Percentiles rank a stretch among this genome's conserved stretches.
Conservation (phyloP, 2,113 vertebrate genomes). For the Ptychochromis oligacanthus region DNA sequence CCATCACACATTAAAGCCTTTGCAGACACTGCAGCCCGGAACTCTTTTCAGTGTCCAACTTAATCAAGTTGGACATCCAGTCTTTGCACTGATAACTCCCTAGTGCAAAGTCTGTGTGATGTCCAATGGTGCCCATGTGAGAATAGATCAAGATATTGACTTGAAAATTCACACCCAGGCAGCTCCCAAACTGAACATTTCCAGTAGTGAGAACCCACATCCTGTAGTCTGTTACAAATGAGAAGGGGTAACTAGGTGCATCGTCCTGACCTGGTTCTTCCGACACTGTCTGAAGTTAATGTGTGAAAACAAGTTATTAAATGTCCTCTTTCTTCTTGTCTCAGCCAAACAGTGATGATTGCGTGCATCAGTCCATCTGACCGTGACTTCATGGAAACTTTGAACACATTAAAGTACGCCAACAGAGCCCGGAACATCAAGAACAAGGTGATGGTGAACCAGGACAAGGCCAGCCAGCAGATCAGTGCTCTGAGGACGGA, state of each 20-base stretch:
- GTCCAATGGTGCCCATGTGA: too few relatives aligned
- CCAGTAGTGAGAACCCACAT: background rate
- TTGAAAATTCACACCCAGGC: too few relatives aligned
- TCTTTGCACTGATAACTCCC: background rate
- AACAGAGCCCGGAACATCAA: conserved; percentile 97
- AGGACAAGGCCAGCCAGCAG: conserved; percentile 96
- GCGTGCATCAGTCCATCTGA: conserved; percentile 97
- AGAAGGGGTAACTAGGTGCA: background rate
- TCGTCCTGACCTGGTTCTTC: background rate
- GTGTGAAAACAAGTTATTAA: background rate
- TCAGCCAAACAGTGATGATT: conserved; percentile 97
- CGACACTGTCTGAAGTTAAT: background rate
- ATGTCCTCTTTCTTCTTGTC: background rate
- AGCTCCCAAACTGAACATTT: background rate
- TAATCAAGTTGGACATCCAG: background rate
- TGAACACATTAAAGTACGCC: conserved; percentile 95
- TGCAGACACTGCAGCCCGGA: background rate
- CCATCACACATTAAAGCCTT: background rate
- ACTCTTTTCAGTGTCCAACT: background rate
- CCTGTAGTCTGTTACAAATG: too few relatives aligned
- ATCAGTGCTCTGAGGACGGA: conserved; percentile 92
- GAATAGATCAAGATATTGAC: too few relatives aligned
- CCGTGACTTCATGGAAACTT: conserved; percentile 97
- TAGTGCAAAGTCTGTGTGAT: background rate
- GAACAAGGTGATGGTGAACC: conserved; percentile 96